Evolutionary conservation across 2,888 invertebrate genomes (phyloP), one percentile per base, ranked within the genome.

Genomic region (Drosophila meridiana): DNA sequence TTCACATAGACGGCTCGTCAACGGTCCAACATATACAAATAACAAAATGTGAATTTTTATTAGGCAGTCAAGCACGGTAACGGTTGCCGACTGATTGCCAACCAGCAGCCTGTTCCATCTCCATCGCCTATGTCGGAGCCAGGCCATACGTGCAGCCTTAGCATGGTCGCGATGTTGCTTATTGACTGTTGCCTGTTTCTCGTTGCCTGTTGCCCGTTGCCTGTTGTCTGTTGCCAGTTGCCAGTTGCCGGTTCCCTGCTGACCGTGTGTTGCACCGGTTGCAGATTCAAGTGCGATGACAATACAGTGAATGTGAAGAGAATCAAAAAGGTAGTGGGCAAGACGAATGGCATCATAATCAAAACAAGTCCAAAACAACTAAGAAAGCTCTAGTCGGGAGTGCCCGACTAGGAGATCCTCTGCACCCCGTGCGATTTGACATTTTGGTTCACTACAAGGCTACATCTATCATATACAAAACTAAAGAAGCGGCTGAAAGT

Each of bases 281-380:
- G 90, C 86, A 88, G 83, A 90, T 88, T 85, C 82, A 76, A 66
- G 81, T 70, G 62, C 77, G 76, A 77, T 80, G 78, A 77, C 81
- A 77, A 79, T 70, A 79, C 59, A 74, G 73, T 59, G 47, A 81
- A 60, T 59, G 64, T 58, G 52, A 57, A 40, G 61, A 55, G 68
- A 48, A 65, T 68, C 62, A 75, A 67, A 69, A 76, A 71, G 69
- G 83, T 70, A 73, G 83, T 71, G 76, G 71, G 58, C 70, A 70
- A 76, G 67, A 48, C 68, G 62, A 64, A 85, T 73, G 70, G 58
- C 67, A 83, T 76, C 61, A 65, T 43, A 43, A 66, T 40, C 78
- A 57, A 77, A 76, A 76, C 71, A 65, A 53, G 77, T 69, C 58
- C 36, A 32, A 70, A 61, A 75, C 20, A 20, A 20, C 20, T 20